Evolutionary conservation across 2,113 vertebrate genomes (phyloP).

Genomic region (Larimichthys polyactis): DNA sequence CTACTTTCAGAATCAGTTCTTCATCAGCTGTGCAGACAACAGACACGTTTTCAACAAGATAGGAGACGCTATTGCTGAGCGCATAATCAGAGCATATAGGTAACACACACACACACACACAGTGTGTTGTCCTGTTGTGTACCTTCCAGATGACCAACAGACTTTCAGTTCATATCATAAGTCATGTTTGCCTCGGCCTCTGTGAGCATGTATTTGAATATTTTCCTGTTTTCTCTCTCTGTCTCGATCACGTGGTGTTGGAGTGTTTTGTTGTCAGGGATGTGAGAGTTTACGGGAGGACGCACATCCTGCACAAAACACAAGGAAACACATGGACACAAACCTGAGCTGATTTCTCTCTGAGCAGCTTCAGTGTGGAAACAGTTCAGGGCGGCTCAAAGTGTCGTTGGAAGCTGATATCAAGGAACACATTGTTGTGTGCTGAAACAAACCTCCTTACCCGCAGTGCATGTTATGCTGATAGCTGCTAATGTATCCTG

Average conservation of each 20-base stretch:
- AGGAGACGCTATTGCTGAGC: slow-evolving; percentile 90
- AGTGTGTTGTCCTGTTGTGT: neutral
- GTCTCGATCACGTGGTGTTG: too few relatives aligned
- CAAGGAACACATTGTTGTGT: neutral
- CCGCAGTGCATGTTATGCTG: too few relatives aligned
- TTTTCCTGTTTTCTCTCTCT: slow-evolving; percentile 2
- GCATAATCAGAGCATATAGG: slow-evolving; percentile 94
- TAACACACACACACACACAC: slow-evolving; percentile 70
- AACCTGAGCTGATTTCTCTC: neutral
- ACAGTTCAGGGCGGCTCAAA: neutral
- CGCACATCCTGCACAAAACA: slow-evolving; percentile 8
- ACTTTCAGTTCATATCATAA: neutral
- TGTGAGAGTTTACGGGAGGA: neutral
- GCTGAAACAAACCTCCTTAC: neutral
- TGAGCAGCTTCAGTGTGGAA: neutral
- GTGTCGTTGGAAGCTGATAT: neutral
- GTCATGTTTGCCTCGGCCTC: neutral
- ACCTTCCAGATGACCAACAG: neutral
- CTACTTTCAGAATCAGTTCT: slow-evolving; percentile 94
- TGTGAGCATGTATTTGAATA: neutral
- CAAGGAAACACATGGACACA: neutral
- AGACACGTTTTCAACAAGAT: slow-evolving; percentile 94
- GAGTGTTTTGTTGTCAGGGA: neutral
- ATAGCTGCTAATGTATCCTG: too few relatives aligned
- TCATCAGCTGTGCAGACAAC: slow-evolving; percentile 97